These are phyloP conservation scores for Ephestia elutella DNA, from an alignment of 1,140 invertebrate species.

Conservation along the genomic window DNA sequence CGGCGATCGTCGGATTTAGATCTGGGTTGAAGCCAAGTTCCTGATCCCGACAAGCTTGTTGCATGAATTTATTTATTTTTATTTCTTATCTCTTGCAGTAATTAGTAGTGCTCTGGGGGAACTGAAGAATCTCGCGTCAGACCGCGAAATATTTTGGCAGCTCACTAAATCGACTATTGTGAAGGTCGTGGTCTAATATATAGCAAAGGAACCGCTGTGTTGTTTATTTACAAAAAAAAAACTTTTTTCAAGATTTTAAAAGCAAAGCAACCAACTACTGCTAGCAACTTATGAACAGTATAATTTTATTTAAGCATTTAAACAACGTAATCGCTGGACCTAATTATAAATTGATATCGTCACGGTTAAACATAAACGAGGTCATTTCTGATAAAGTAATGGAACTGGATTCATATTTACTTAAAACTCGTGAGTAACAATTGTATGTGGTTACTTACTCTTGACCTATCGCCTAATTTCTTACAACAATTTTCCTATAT, in stretches of 20 bases:
- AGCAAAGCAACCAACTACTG: conserved; percentile 8
- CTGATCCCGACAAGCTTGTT: conserved; percentile 20
- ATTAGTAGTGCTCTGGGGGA: conserved; percentile 17
- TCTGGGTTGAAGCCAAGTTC: conserved; percentile 57
- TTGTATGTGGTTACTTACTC: too few species aligned
- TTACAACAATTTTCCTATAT: too few species aligned
- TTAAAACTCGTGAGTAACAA: neutral
- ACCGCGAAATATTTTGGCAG: neutral
- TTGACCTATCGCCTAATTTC: too few species aligned
- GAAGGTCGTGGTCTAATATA: conserved; percentile 1
- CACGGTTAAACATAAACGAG: conserved; percentile 12
- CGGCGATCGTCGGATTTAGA: conserved; percentile 59
- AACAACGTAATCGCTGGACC: conserved; percentile 13
- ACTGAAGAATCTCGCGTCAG: neutral
- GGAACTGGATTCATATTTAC: conserved; percentile 17
- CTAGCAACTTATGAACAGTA: too few species aligned
- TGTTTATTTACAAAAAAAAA: neutral
- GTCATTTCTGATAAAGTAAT: conserved; percentile 13
- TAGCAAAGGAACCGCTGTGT: neutral
- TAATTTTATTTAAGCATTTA: neutral
- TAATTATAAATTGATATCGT: conserved; percentile 26
- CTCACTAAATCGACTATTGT: neutral
- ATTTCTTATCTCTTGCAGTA: conserved; percentile 16
- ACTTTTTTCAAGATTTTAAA: conserved; percentile 16
- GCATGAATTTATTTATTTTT: conserved; percentile 30